A percentile compares a stretch with the other conserved stretches of the same genome.
Conservation (phyloP, 2,888 invertebrate genomes). For the Lamellibrachia columna region DNA sequence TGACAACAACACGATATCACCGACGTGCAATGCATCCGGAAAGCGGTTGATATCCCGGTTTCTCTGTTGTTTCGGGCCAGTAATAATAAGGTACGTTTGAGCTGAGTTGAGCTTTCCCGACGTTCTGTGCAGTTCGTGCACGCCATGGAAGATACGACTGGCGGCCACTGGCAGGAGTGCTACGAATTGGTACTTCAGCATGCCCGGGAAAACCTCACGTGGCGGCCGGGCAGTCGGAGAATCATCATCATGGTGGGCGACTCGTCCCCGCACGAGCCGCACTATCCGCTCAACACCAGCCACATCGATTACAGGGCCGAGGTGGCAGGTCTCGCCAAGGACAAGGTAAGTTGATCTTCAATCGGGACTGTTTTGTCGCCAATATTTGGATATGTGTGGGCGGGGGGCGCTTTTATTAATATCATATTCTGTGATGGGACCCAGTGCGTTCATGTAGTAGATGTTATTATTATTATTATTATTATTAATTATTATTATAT, state of each 20-base stretch:
- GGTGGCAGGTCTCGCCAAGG: constrained; percentile 8
- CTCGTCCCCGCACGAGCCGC: constrained; percentile 52
- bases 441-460: too few relatives aligned
- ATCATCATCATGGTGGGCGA: constrained; percentile 56
- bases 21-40: too few relatives aligned
- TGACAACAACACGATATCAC: too few relatives aligned
- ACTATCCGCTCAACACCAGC: constrained; percentile 46
- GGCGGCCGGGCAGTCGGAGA: constrained; percentile 53
- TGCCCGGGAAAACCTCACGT: constrained; percentile 48
- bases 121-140: background rate
- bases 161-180: constrained; percentile 55
- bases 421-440: too few relatives aligned
- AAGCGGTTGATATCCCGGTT: too few relatives aligned
- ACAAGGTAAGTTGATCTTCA: background rate
- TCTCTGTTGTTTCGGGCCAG: too few relatives aligned
- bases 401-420: too few relatives aligned
- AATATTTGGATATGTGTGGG: too few relatives aligned
- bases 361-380: too few relatives aligned
- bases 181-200: constrained; percentile 54
- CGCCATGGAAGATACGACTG: background rate
- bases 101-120: background rate
- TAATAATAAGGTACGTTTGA: too few relatives aligned
- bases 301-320: constrained; percentile 52
- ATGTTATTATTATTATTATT: too few relatives aligned
- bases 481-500: too few relatives aligned